These are phyloP conservation scores for Lindbergichthys nudifrons DNA, from an alignment of 2,797 vertebrate species.

Conservation along the genomic window DNA sequence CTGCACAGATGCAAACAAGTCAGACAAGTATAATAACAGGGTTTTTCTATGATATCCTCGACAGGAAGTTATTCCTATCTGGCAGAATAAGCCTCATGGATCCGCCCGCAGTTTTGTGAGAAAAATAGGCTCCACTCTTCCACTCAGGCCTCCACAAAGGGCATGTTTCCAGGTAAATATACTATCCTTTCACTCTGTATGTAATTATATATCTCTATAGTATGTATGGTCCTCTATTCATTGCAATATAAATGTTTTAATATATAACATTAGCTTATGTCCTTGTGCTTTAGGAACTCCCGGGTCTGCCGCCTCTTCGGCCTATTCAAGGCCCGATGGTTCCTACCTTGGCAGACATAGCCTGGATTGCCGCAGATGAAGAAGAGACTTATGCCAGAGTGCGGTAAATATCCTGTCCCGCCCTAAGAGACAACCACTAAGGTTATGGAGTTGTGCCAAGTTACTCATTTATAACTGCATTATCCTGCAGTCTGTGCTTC, in stretches of 20 bases:
- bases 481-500: background rate
- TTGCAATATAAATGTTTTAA: background rate
- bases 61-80: slow-evolving; percentile 93
- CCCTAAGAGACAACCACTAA: background rate
- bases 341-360: slow-evolving; percentile 95
- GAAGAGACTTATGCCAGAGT: slow-evolving; percentile 98
- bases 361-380: slow-evolving; percentile 97
- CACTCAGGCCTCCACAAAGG: slow-evolving; percentile 93
- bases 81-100: slow-evolving; percentile 98
- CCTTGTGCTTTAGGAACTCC: slow-evolving; percentile 86
- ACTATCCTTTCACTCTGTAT: background rate
- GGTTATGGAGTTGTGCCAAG: slow-evolving; percentile 4
- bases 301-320: slow-evolving; percentile 87
- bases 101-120: slow-evolving; percentile 96
- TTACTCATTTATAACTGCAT: background rate
- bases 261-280: background rate
- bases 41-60: slow-evolving; percentile 22
- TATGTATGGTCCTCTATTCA: background rate
- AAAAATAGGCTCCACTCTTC: slow-evolving; percentile 96
- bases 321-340: slow-evolving; percentile 89
- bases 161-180: slow-evolving; percentile 92
- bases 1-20: background rate
- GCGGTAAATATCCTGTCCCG: slow-evolving; percentile 81
- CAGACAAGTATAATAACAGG: background rate
- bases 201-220: background rate